Evolutionary conservation across 2,797 vertebrate species (phyloP).

Genomic region (Anguilla pacifica): DNA sequence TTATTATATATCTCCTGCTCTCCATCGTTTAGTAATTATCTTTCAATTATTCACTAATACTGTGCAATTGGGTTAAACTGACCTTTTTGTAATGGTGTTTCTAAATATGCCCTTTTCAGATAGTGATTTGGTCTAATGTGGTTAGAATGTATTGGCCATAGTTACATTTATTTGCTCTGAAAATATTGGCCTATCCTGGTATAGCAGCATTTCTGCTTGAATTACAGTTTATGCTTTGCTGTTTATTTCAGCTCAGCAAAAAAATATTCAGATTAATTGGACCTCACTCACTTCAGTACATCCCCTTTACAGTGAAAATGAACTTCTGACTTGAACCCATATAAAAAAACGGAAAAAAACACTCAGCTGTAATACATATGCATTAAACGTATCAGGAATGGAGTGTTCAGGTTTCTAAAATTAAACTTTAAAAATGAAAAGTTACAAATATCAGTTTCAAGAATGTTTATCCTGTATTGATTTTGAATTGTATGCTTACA

Average conservation of each 20-base stretch:
- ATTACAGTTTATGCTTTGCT: background rate
- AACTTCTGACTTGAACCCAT: background rate
- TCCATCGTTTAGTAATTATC: conserved; percentile 10
- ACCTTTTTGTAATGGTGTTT: conserved; percentile 13
- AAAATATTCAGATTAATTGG: background rate
- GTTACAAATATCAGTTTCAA: too few species aligned
- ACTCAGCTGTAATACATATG: too few species aligned
- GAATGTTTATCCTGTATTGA: too few species aligned
- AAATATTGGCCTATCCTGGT: background rate
- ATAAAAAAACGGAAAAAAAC: too few species aligned
- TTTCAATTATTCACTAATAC: conserved; percentile 11
- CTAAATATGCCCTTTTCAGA: conserved; percentile 8
- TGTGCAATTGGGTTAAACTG: conserved; percentile 17
- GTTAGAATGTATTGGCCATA: background rate
- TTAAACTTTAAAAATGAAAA: too few species aligned
- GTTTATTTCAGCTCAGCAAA: background rate
- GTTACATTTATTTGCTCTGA: background rate
- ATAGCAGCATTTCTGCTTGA: background rate
- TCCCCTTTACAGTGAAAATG: background rate
- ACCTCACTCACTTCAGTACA: background rate
- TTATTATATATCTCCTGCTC: conserved; percentile 19
- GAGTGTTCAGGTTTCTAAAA: background rate
- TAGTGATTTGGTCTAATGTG: background rate
- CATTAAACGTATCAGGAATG: background rate
- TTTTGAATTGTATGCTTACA: too few species aligned